Percentiles rank a stretch among this genome's conserved stretches.
phyloP scores from a whole-genome alignment of 2,797 vertebrate genomes.

The Meriones psammophilus region DNA sequence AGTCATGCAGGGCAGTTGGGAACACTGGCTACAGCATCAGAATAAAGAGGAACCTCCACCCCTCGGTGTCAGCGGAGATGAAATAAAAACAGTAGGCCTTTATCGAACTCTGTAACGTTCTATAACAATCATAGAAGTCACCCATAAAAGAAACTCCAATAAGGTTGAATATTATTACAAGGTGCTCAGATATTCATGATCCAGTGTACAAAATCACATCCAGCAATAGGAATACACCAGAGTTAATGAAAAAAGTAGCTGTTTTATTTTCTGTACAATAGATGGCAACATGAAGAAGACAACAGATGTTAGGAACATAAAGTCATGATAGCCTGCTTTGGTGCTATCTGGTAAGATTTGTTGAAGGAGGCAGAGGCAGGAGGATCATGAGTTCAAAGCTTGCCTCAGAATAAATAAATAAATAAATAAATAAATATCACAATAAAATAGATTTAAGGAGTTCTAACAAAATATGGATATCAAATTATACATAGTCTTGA shows the following conservation, averaged over 20 bases:
- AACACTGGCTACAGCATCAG: not conserved
- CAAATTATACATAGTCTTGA: not conserved
- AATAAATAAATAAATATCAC: no score
- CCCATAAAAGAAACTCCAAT: not conserved
- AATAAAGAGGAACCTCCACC: not conserved
- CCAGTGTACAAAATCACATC: not conserved
- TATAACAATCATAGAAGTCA: not conserved
- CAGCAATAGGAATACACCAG: not conserved
- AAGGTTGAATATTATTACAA: not conserved
- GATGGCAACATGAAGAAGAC: not conserved
- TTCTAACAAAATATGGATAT: not conserved
- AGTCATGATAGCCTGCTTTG: not conserved
- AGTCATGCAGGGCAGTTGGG: no score
- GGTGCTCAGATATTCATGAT: not conserved
- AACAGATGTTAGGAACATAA: not conserved
- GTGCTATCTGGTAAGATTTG: no score
- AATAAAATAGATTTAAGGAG: not conserved
- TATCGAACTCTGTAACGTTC: not conserved
- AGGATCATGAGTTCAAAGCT: no score
- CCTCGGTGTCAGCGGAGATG: not conserved
- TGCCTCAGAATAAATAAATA: no score
- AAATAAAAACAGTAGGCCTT: not conserved
- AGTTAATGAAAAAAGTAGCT: not conserved
- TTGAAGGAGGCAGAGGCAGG: no score
- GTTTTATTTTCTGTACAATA: not conserved